These are phyloP conservation scores for Seriola dumerili DNA, from an alignment of 2,113 vertebrate species.

Conservation along the genomic window DNA sequence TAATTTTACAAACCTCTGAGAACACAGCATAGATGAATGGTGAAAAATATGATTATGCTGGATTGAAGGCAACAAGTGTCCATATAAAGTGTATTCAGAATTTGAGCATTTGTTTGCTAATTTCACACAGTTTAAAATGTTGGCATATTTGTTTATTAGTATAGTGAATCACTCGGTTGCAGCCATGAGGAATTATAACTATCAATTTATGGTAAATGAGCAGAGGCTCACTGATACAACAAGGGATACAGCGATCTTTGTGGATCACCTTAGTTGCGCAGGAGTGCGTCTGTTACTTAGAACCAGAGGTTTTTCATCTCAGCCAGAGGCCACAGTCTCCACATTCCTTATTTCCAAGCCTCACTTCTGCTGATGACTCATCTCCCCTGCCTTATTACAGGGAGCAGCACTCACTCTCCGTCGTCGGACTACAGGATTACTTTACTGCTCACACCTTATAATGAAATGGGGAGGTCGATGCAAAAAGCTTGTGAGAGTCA, in stretches of 20 bases:
- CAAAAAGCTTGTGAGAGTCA: constrained; percentile 56
- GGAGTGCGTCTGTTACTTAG: constrained; percentile 72
- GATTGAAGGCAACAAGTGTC: no score
- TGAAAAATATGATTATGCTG: neutral
- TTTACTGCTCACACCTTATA: constrained; percentile 84
- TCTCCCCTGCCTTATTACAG: constrained; percentile 85
- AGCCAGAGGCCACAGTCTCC: constrained; percentile 82
- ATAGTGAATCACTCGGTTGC: constrained; percentile 21
- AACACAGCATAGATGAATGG: neutral
- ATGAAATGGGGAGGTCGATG: constrained; percentile 72
- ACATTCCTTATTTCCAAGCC: constrained; percentile 78
- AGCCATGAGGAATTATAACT: constrained; percentile 43
- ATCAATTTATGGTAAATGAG: constrained; percentile 41
- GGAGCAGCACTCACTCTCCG: constrained; percentile 83
- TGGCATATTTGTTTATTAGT: constrained; percentile 24
- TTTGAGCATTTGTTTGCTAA: neutral
- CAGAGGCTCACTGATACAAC: constrained; percentile 36
- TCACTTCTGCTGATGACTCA: constrained; percentile 88
- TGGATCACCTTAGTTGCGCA: constrained; percentile 63
- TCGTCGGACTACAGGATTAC: constrained; percentile 81
- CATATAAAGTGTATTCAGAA: neutral
- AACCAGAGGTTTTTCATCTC: constrained; percentile 89
- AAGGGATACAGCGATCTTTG: constrained; percentile 46
- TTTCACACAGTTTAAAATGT: constrained; percentile 9
- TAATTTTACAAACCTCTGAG: neutral